Evolutionary conservation across 1,140 invertebrate genomes (phyloP).

Genomic region (Adoxophyes honmai): DNA sequence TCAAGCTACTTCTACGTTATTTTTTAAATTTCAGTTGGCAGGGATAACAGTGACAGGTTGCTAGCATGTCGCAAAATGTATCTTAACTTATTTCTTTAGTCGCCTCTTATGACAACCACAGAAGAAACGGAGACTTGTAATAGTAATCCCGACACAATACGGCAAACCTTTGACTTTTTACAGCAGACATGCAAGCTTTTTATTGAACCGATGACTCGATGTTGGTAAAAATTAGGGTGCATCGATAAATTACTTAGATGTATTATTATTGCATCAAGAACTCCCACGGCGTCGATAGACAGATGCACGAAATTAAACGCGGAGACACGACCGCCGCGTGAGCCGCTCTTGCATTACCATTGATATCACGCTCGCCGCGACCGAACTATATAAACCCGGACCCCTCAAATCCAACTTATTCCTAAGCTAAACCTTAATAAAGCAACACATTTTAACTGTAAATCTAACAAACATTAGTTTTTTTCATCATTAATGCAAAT

Average conservation of each 20-base stretch:
- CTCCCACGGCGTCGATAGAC: slow-evolving; percentile 18
- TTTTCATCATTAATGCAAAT: slow-evolving; percentile 24
- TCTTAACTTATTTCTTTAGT: no score
- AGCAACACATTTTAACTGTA: slow-evolving; percentile 27
- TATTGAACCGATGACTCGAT: no score
- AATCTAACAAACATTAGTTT: slow-evolving; percentile 13
- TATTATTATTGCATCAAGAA: slow-evolving; percentile 1
- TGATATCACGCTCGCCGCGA: slow-evolving; percentile 50
- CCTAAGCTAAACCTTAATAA: slow-evolving; percentile 44
- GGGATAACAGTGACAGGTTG: no score
- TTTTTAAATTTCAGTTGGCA: no score
- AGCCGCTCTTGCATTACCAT: slow-evolving; percentile 44
- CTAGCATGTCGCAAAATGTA: no score
- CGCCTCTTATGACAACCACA: no score
- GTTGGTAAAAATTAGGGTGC: no score
- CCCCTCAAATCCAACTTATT: slow-evolving; percentile 48
- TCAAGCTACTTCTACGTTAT: no score
- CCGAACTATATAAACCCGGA: slow-evolving; percentile 56
- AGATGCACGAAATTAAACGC: slow-evolving; percentile 55
- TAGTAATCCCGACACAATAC: no score
- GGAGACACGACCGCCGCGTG: slow-evolving; percentile 51
- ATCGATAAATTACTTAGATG: neutral
- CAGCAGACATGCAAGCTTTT: no score
- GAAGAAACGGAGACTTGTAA: no score
- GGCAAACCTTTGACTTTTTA: no score